Base-by-base conservation (phyloP, 2,888 invertebrate species). In the Alloscopus bannaensis region DNA sequence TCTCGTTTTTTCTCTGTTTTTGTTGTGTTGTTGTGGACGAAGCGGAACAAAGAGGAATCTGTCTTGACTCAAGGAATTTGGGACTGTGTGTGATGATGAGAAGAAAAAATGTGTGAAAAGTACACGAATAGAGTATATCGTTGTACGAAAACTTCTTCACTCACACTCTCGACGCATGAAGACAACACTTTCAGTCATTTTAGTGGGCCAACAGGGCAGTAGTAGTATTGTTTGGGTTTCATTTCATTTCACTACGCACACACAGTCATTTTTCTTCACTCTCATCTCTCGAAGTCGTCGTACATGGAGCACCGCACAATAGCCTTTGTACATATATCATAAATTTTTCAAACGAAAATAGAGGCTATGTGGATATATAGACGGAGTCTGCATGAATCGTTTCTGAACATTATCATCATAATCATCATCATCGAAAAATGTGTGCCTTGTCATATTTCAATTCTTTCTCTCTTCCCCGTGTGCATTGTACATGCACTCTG, bases 181-280 rank as follows among this genome's bases (percentile, higher is more conserved):
- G 36, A 36, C 70, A 60, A n/a, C 62, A 62, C 71, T 42, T 45
- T 71, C 70, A 71, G n/a, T n/a, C 62, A 55, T 26, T 50, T 77
- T 77, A 77, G 76, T 77, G 62, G 76, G 76, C 76, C 76, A 77
- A 28, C 76, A 64, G 76, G 69, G 42, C 76, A 76, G 60, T 68
- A 40, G 68, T 76, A 68, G 57, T 76, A 52, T 66, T 59, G 59
- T 66, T 65, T 66, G 75, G 29, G 73, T 55, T 66, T 42, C 60
- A 68, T 47, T 76, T 76, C 66, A 26, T 55, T 26, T 50, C 50
- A 22, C 50, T 50, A 22, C 36, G 18, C 20, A 18, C 22, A 22
- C 50, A 20, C 13, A 8, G 36, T 8, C 13, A 8, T 6, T 57
- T 57, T 36, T 69, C 31, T 28, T 47, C 65, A 45, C 24, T 13